These are phyloP conservation scores for Merluccius polli DNA, from an alignment of 2,797 vertebrate species.

Conservation along the genomic window DNA sequence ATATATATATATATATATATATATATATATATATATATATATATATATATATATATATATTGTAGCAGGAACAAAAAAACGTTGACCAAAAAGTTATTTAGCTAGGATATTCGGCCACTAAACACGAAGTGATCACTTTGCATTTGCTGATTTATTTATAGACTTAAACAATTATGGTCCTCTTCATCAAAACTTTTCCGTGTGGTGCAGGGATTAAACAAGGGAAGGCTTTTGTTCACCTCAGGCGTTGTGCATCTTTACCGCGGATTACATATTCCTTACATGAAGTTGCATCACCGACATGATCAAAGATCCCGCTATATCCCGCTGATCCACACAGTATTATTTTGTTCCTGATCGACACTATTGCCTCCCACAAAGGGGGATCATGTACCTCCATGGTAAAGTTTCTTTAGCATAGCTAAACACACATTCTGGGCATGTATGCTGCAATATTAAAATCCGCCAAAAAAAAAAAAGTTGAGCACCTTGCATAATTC, in stretches of 20 bases:
- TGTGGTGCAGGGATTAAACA: neutral
- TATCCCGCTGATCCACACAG: conserved; percentile 23
- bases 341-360: conserved; percentile 36
- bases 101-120: neutral
- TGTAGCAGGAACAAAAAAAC: neutral
- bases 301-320: conserved; percentile 40
- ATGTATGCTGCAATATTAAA: conserved; percentile 52
- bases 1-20: no score
- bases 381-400: neutral
- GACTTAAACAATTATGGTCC: neutral
- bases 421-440: conserved; percentile 28
- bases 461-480: conserved; percentile 48
- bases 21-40: neutral
- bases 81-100: neutral
- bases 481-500: conserved; percentile 60
- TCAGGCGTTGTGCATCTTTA: conserved; percentile 20
- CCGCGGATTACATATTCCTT: conserved; percentile 30
- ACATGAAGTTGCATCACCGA: conserved; percentile 43
- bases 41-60: neutral
- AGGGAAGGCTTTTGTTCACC: neutral
- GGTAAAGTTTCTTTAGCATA: neutral
- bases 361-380: conserved; percentile 28
- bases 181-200: no score
- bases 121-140: neutral
- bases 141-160: neutral